These are phyloP conservation scores for Agriopis aurantiaria DNA, from an alignment of 2,888 invertebrate species.

Conservation along the genomic window DNA sequence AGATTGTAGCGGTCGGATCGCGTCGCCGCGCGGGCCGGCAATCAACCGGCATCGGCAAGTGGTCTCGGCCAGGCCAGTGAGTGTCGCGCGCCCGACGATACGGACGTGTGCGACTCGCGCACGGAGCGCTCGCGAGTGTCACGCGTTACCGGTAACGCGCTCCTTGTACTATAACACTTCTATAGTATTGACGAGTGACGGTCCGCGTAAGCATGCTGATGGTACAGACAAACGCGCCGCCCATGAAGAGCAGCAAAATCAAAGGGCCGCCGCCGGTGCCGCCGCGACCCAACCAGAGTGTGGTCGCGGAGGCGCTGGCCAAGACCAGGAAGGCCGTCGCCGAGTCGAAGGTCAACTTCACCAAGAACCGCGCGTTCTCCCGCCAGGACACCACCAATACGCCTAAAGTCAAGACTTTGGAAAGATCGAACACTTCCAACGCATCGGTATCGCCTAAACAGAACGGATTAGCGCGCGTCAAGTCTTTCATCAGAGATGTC, in stretches of 20 bases:
- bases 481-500: conserved; percentile 84
- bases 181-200: conserved; percentile 84
- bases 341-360: conserved; percentile 77
- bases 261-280: conserved; percentile 93
- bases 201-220: conserved; percentile 79
- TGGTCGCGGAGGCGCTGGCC: conserved; percentile 90
- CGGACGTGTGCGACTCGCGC: conserved; percentile 66
- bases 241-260: conserved; percentile 80
- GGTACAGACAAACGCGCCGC: conserved; percentile 86
- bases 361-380: conserved; percentile 74
- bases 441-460: conserved; percentile 78
- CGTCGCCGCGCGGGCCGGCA: conserved; percentile 40
- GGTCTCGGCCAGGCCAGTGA: conserved; percentile 55
- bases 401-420: conserved; percentile 75
- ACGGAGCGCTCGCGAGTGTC: conserved; percentile 69
- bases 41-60: conserved; percentile 41
- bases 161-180: conserved; percentile 81
- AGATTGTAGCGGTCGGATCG: conserved; percentile 12
- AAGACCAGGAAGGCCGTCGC: conserved; percentile 87
- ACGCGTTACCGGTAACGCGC: conserved; percentile 74
- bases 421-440: conserved; percentile 66
- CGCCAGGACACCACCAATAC: conserved; percentile 69
- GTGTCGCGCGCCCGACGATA: conserved; percentile 71
- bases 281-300: conserved; percentile 91
- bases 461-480: conserved; percentile 82